Base-by-base conservation (phyloP, 2,888 invertebrate genomes). In the Petrophora chlorosata region DNA sequence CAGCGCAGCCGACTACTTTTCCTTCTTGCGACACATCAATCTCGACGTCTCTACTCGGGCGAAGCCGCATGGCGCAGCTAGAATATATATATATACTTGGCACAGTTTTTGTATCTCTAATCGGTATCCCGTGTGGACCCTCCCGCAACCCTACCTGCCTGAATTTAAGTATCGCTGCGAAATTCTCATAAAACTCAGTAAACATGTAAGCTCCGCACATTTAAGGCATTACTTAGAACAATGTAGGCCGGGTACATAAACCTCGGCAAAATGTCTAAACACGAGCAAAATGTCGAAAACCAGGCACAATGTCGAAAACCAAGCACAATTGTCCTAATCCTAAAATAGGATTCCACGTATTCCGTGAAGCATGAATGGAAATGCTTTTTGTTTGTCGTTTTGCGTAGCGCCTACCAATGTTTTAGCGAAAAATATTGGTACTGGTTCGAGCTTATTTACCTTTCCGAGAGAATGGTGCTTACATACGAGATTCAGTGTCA, bases 301-400 rank as follows among this genome's bases (percentile, higher is more conserved):
- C 26, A 28, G 12, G 28, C 26, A 33, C 38, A 38, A 49, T 34
- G 49, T 34, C 38, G 33, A 52, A 56, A 56, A 59, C 39, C 52
- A 39, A 52, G 36, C 45, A 50, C 49, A 53, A 59, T 56, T 50
- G 43, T 55, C 45, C 44, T 54, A 48, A 59, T 56, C 52, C 54
- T 48, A 43, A 54, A 56, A 59, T 56, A 53, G 59, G 56, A 59
- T 59, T 56, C 54, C 43, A 38, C 51, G 38, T 47, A 46, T 26
- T 34, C 48, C 39, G 44, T 45, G 51, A 52, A 52, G 56, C 53
- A 50, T 59, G 53, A 53, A 59, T 56, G 43, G 56, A 38, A 51
- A 43, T 26, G 49, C 35, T 52, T 53, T 53, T 43, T 43, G 53
- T 53, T 28, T 47, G 51, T 49, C 46, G 33, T 53, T 53, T 59